A percentile compares a stretch with the other conserved stretches of the same genome.
Conservation (phyloP, 2,113 vertebrate species). For the Chionodraco myersi region DNA sequence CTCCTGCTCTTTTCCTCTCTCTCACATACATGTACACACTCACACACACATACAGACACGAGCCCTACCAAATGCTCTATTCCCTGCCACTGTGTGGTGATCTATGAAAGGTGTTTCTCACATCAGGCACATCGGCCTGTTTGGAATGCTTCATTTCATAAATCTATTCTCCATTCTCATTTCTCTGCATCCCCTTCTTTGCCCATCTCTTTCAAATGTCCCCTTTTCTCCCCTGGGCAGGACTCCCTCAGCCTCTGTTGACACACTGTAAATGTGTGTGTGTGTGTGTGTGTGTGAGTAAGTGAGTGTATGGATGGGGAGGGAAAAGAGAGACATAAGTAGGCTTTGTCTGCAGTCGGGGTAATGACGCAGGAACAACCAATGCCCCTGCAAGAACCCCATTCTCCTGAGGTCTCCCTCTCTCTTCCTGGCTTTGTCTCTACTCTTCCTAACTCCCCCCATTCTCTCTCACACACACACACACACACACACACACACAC, state of each 20-base stretch:
- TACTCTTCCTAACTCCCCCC: slow-evolving; percentile 78
- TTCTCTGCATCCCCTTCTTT: slow-evolving; percentile 60
- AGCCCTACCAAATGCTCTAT: slow-evolving; percentile 78
- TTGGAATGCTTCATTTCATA: slow-evolving; percentile 82
- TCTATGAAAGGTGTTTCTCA: slow-evolving; percentile 82
- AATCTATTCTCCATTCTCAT: slow-evolving; percentile 78
- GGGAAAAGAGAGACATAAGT: slow-evolving; percentile 66
- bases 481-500: slow-evolving; percentile 75
- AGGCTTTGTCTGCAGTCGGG: slow-evolving; percentile 77
- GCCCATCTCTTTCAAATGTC: slow-evolving; percentile 63
- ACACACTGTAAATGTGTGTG: slow-evolving; percentile 54
- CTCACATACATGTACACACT: slow-evolving; percentile 21
- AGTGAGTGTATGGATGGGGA: slow-evolving; percentile 55
- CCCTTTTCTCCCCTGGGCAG: slow-evolving; percentile 72
- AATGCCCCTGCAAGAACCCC: slow-evolving; percentile 75
- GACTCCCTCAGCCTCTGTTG: slow-evolving; percentile 75
- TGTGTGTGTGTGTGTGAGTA: slow-evolving; percentile 33
- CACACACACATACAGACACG: slow-evolving; percentile 39
- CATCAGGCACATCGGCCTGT: slow-evolving; percentile 77
- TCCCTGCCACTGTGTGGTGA: slow-evolving; percentile 74
- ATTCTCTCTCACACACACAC: slow-evolving; percentile 63
- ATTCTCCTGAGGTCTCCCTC: slow-evolving; percentile 72
- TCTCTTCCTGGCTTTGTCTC: slow-evolving; percentile 79
- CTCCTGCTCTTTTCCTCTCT: slow-evolving; percentile 31
- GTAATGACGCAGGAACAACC: slow-evolving; percentile 81